A percentile compares a stretch with the other conserved stretches of the same genome.
These are phyloP conservation scores for Troides helena DNA, from an alignment of 2,888 invertebrate species.

Conservation along the genomic window DNA sequence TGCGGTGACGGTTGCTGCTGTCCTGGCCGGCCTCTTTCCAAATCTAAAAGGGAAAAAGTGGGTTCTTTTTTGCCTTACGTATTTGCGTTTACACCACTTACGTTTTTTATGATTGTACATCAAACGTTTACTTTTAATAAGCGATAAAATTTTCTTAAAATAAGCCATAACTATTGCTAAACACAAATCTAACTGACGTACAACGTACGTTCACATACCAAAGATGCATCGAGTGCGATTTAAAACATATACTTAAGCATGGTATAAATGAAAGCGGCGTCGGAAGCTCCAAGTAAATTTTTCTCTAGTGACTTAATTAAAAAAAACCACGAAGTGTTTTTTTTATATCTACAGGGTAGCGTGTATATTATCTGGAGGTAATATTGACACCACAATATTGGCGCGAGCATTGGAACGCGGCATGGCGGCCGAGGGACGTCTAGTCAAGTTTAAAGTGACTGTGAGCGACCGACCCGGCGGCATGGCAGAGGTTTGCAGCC, in stretches of 20 bases:
- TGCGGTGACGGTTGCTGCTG: slow-evolving; percentile 88
- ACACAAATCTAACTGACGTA: too few relatives aligned
- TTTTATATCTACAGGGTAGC: slow-evolving; percentile 83
- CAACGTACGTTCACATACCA: too few relatives aligned
- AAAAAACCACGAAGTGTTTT: too few relatives aligned
- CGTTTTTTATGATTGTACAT: neutral
- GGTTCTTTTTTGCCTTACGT: neutral
- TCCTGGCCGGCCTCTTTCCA: slow-evolving; percentile 88
- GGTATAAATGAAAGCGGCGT: too few relatives aligned
- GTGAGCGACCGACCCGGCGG: slow-evolving; percentile 93
- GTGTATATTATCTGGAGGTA: slow-evolving; percentile 90
- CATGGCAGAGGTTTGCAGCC: slow-evolving; percentile 88
- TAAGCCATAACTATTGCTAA: too few relatives aligned
- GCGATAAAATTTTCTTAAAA: too few relatives aligned
- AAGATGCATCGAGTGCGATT: too few relatives aligned
- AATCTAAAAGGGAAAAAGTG: slow-evolving; percentile 92
- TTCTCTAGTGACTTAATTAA: too few relatives aligned
- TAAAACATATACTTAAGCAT: too few relatives aligned
- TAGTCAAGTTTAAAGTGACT: slow-evolving; percentile 80
- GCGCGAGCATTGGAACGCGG: slow-evolving; percentile 93
- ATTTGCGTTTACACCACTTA: neutral
- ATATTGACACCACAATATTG: slow-evolving; percentile 93
- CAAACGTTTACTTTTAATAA: too few relatives aligned
- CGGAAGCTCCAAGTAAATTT: too few relatives aligned
- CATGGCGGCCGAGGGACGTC: slow-evolving; percentile 91